A percentile compares a stretch with the other conserved stretches of the same genome.
These are phyloP conservation scores for Beris chalybata DNA, from an alignment of 2,888 invertebrate species.

Conservation along the genomic window DNA sequence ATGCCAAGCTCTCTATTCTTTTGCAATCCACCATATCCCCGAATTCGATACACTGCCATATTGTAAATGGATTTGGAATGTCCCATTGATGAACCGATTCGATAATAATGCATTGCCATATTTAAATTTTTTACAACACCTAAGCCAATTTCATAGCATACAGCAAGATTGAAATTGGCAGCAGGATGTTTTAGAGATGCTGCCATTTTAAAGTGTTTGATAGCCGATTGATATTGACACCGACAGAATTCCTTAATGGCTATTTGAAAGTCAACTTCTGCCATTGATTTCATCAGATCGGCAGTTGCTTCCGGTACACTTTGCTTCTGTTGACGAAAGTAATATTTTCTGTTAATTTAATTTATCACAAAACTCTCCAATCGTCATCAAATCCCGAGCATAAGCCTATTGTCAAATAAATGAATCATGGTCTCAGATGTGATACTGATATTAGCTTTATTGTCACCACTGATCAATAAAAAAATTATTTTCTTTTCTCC, in stretches of 20 bases:
- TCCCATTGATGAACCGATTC: not conserved
- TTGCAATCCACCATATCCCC: not conserved
- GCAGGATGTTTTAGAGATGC: not conserved
- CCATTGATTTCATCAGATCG: not conserved
- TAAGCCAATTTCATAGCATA: constrained; percentile 6
- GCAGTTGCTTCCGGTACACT: too few relatives aligned
- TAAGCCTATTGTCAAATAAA: too few relatives aligned
- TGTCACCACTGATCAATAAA: too few relatives aligned
- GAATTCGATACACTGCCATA: not conserved
- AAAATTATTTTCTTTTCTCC: too few relatives aligned
- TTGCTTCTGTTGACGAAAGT: too few relatives aligned
- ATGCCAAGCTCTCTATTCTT: not conserved
- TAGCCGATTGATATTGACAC: not conserved
- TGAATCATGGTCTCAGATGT: too few relatives aligned
- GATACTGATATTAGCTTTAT: too few relatives aligned
- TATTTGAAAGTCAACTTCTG: not conserved
- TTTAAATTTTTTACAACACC: not conserved
- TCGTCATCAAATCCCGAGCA: too few relatives aligned
- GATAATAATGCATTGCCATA: not conserved
- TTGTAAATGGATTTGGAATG: constrained; percentile 4
- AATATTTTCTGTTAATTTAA: too few relatives aligned
- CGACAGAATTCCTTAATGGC: not conserved
- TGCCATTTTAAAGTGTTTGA: not conserved
- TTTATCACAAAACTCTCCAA: too few relatives aligned
- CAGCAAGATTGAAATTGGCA: constrained; percentile 4